Conservation (phyloP, 2,888 invertebrate species). For the Epinotia bilunana region DNA sequence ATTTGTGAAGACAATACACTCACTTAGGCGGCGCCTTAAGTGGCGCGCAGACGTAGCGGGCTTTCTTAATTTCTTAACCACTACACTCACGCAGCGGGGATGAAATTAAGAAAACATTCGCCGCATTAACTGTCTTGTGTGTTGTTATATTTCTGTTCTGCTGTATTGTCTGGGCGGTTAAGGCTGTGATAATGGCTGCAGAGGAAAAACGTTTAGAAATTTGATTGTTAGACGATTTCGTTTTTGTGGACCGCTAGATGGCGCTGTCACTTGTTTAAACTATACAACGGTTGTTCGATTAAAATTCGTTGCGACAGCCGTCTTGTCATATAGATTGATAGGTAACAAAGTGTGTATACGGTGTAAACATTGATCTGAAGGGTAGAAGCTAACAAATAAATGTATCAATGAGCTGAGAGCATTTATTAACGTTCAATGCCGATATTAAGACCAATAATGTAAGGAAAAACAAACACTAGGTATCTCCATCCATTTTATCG, state of each 20-base stretch:
- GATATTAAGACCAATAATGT: conserved; percentile 46
- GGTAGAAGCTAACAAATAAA: neutral
- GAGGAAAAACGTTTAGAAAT: neutral
- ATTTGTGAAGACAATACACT: conserved; percentile 76
- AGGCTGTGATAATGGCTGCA: neutral
- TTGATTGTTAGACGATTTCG: neutral
- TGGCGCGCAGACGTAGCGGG: conserved; percentile 73
- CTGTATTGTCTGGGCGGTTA: conserved; percentile 40
- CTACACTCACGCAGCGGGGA: conserved; percentile 77
- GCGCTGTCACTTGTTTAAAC: too few relatives aligned
- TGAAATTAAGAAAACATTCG: conserved; percentile 83
- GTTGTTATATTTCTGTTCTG: conserved; percentile 62
- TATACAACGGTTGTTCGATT: too few relatives aligned
- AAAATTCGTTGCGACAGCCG: too few relatives aligned
- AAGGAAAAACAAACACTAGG: conserved; percentile 62
- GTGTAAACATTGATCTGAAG: too few relatives aligned
- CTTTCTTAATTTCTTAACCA: conserved; percentile 83
- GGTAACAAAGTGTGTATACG: too few relatives aligned
- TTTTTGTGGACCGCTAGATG: too few relatives aligned
- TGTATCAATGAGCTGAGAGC: conserved; percentile 19
- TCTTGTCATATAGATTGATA: too few relatives aligned
- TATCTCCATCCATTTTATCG: conserved; percentile 70
- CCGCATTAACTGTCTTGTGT: conserved; percentile 70
- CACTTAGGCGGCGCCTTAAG: conserved; percentile 70
- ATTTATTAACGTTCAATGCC: conserved; percentile 30